Conservation (phyloP, 2,797 vertebrate genomes). For the Notoglanidium macrostoma region DNA sequence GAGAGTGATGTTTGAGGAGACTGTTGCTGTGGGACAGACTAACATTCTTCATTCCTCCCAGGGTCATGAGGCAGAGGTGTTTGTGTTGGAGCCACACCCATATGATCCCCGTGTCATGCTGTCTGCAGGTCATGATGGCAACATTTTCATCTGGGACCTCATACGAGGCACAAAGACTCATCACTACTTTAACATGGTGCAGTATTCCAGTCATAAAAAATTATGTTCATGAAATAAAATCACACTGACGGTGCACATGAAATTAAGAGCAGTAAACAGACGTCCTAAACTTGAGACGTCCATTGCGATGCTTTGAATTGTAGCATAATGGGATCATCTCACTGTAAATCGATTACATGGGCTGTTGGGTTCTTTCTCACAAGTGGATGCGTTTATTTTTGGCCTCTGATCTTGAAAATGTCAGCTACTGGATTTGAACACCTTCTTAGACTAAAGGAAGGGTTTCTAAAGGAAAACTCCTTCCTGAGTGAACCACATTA, state of each 20-base stretch:
- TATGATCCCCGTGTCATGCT: slow-evolving; percentile 94
- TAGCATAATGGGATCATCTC: background rate
- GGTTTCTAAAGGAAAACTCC: background rate
- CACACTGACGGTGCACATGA: background rate
- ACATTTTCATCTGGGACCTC: slow-evolving; percentile 94
- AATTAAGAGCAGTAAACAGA: background rate
- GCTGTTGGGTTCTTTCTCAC: background rate
- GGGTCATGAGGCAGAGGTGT: slow-evolving; percentile 95
- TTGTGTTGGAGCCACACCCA: slow-evolving; percentile 95
- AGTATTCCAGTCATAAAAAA: background rate
- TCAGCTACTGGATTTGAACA: background rate
- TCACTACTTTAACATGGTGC: slow-evolving; percentile 96
- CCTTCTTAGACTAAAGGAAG: background rate
- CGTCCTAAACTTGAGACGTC: background rate
- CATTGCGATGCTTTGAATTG: background rate
- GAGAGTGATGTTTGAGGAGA: background rate
- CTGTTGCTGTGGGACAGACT: background rate
- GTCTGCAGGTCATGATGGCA: slow-evolving; percentile 95
- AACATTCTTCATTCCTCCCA: slow-evolving; percentile 61
- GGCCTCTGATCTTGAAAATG: background rate
- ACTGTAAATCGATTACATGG: background rate
- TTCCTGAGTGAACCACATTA: background rate
- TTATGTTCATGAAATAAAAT: background rate
- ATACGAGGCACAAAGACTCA: slow-evolving; percentile 85
- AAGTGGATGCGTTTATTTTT: background rate